Percentiles rank a stretch among this genome's conserved stretches.
Evolutionary conservation across 2,888 invertebrate species (phyloP).

Genomic region (Spisula subtruncata): DNA sequence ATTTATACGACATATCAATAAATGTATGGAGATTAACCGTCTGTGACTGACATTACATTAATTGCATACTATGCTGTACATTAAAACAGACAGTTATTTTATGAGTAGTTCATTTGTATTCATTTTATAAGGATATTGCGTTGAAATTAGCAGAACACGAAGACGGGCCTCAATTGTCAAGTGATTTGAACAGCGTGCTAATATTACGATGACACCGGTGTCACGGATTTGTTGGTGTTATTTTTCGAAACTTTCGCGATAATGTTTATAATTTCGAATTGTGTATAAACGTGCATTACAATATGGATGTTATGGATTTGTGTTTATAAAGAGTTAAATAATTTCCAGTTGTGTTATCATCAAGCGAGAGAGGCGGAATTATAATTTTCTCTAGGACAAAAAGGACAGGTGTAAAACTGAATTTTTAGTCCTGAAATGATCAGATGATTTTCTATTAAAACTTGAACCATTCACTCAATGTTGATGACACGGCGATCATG

Average conservation of each 20-base stretch:
- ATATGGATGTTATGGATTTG: not conserved
- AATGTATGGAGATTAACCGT: no score
- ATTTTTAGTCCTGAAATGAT: not conserved
- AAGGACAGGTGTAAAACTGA: constrained; percentile 20
- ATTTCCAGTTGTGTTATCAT: not conserved
- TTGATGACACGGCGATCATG: not conserved
- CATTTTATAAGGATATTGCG: not conserved
- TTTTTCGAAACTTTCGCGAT: constrained; percentile 26
- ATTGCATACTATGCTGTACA: no score
- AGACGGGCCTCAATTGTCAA: constrained; percentile 29
- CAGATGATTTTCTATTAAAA: constrained; percentile 1
- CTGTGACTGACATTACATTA: no score
- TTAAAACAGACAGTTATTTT: no score
- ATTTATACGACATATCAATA: no score
- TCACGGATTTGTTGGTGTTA: constrained; percentile 31
- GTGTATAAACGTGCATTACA: not conserved
- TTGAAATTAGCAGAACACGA: not conserved
- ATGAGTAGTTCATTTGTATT: no score
- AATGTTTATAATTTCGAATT: not conserved
- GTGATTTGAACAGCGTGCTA: constrained; percentile 23
- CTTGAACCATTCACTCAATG: not conserved
- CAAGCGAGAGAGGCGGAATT: not conserved
- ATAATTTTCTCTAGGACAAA: not conserved
- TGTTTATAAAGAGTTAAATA: not conserved
- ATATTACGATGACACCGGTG: constrained; percentile 40